Evolutionary conservation across 2,888 invertebrate genomes (phyloP).

Genomic region (Halictus ligatus): DNA sequence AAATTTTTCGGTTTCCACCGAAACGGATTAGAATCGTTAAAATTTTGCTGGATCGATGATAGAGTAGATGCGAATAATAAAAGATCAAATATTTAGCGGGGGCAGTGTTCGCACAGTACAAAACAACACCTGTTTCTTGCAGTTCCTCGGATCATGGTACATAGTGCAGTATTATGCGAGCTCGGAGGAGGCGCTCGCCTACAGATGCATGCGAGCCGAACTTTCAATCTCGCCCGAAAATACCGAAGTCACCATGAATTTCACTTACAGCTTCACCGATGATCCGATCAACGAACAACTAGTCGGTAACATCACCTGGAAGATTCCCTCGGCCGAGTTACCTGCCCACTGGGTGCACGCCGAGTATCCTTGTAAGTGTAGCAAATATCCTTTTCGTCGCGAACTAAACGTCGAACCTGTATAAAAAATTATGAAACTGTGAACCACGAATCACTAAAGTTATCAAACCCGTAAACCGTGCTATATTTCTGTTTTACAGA

Average conservation of each 20-base stretch:
- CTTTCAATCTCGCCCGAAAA: slow-evolving; percentile 86
- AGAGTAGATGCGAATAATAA: slow-evolving; percentile 38
- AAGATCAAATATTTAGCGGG: not conserved
- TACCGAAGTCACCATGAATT: slow-evolving; percentile 93
- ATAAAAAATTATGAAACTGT: too few species aligned
- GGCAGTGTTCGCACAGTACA: not conserved
- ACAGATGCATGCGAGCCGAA: slow-evolving; percentile 93
- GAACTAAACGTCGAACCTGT: too few species aligned
- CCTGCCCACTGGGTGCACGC: slow-evolving; percentile 95
- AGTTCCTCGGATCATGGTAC: slow-evolving; percentile 94
- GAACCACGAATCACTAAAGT: too few species aligned
- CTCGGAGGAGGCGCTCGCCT: slow-evolving; percentile 93
- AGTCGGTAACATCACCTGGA: slow-evolving; percentile 94
- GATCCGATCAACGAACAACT: slow-evolving; percentile 93
- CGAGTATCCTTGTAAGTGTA: slow-evolving; percentile 90
- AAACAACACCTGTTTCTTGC: slow-evolving; percentile 58
- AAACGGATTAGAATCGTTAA: too few species aligned
- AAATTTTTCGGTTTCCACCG: not conserved
- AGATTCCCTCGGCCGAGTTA: slow-evolving; percentile 89
- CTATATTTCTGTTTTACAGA: slow-evolving; percentile 85
- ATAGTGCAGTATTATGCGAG: slow-evolving; percentile 96
- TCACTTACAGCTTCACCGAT: slow-evolving; percentile 94
- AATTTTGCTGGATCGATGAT: not conserved
- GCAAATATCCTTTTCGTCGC: not conserved
- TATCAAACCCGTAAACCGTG: not conserved